Conservation (phyloP, 2,797 vertebrate genomes). For the Halcyon leucocephala region DNA sequence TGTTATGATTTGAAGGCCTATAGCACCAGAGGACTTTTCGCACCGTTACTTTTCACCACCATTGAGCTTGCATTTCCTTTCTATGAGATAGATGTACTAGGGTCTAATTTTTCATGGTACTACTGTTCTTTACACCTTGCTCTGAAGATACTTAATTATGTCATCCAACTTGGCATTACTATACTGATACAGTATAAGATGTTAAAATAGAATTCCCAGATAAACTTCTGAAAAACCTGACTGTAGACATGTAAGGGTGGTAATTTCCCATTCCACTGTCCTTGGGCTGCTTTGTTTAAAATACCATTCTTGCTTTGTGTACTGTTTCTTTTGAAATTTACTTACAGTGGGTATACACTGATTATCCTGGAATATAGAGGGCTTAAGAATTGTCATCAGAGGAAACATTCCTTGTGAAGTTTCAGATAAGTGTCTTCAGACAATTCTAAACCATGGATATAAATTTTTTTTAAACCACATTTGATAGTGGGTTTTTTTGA, state of each 20-base stretch:
- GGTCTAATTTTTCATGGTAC: neutral
- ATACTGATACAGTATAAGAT: no score
- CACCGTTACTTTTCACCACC: neutral
- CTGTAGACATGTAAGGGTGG: neutral
- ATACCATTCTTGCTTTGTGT: neutral
- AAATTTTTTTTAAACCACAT: neutral
- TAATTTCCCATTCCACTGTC: neutral
- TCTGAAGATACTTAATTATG: neutral
- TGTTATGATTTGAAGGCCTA: neutral
- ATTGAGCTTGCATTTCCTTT: neutral
- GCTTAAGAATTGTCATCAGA: neutral
- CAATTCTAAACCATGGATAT: neutral
- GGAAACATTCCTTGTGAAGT: neutral
- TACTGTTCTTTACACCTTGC: neutral
- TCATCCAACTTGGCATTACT: no score
- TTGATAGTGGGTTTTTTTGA: neutral
- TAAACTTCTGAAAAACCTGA: neutral
- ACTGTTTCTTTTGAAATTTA: neutral
- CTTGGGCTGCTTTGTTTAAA: neutral
- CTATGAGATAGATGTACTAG: neutral
- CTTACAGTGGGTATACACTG: neutral
- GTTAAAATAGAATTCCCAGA: neutral
- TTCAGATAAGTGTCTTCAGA: conserved; percentile 10
- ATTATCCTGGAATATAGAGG: neutral
- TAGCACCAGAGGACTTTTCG: neutral